Percentiles rank a stretch among this genome's conserved stretches.
phyloP scores from a whole-genome alignment of 2,888 invertebrate species.

The Cataglyphis albicans region DNA sequence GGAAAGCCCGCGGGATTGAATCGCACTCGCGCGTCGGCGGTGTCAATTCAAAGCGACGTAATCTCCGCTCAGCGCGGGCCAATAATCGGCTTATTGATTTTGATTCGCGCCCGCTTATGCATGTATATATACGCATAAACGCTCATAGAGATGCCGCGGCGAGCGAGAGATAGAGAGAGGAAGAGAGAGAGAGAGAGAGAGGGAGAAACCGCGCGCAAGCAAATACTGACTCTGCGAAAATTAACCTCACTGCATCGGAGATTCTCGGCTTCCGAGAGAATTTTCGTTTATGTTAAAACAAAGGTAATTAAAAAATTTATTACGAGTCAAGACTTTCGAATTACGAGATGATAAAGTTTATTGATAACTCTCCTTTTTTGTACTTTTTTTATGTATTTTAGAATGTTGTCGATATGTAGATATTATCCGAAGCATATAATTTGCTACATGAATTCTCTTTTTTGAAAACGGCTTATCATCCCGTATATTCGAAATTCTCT shows the following conservation, averaged over 20 bases:
- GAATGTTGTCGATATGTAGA: not conserved
- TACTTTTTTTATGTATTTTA: not conserved
- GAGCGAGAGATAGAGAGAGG: not conserved
- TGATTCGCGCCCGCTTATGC: conserved; percentile 68
- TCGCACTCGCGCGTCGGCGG: conserved; percentile 69
- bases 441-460: not conserved
- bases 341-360: not conserved
- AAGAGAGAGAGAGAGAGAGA: too few relatives aligned
- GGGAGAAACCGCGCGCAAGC: too few relatives aligned
- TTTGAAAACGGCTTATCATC: not conserved
- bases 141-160: not conserved
- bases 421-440: not conserved
- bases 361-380: not conserved
- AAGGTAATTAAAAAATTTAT: not conserved
- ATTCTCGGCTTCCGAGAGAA: not conserved
- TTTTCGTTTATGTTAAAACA: not conserved
- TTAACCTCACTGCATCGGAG: not conserved
- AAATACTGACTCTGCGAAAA: not conserved
- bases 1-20: conserved; percentile 75
- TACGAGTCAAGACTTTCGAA: not conserved
- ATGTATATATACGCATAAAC: conserved; percentile 34
- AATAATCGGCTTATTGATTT: conserved; percentile 85
- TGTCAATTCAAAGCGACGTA: conserved; percentile 82
- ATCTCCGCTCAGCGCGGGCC: conserved; percentile 81
- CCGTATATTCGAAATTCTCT: conserved; percentile 1